phyloP scores from a whole-genome alignment of 2,113 vertebrate genomes.

The Pluvialis apricaria region DNA sequence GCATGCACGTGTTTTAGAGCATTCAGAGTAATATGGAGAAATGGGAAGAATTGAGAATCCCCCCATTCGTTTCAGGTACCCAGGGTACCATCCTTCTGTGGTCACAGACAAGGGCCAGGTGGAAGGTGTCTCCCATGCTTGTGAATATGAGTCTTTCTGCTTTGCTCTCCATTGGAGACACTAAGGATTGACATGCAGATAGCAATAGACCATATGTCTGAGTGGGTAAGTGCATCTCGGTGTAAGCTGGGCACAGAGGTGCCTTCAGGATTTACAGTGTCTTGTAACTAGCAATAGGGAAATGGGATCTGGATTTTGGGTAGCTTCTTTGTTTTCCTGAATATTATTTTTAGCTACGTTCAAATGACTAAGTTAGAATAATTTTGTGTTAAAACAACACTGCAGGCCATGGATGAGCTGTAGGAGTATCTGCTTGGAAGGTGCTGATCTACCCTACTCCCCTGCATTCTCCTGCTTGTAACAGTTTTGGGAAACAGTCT shows the following conservation, averaged over 20 bases:
- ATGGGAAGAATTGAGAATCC: rapidly evolving
- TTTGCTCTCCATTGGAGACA: not conserved
- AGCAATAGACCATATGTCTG: rapidly evolving
- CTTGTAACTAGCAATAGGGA: not conserved
- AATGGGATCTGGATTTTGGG: not conserved
- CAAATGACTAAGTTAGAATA: not conserved
- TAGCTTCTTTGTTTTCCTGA: not conserved
- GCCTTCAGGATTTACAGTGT: not conserved
- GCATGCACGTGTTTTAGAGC: not conserved
- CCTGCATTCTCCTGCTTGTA: not conserved
- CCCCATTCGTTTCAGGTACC: not conserved
- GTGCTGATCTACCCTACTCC: not conserved
- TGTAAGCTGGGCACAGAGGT: not conserved
- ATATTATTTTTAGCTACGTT: not conserved
- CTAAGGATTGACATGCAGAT: not conserved
- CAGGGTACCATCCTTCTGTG: not conserved
- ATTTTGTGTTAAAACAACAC: not conserved
- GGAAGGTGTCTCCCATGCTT: not conserved
- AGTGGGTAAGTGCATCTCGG: not conserved
- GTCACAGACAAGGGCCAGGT: not conserved
- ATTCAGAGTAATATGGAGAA: not conserved
- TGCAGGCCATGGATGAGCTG: not conserved
- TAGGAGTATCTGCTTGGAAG: not conserved
- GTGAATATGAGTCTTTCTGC: not conserved
- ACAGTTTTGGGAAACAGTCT: not conserved